These are phyloP conservation scores for Zaprionus lineosus DNA, from an alignment of 2,888 invertebrate species.

Conservation along the genomic window DNA sequence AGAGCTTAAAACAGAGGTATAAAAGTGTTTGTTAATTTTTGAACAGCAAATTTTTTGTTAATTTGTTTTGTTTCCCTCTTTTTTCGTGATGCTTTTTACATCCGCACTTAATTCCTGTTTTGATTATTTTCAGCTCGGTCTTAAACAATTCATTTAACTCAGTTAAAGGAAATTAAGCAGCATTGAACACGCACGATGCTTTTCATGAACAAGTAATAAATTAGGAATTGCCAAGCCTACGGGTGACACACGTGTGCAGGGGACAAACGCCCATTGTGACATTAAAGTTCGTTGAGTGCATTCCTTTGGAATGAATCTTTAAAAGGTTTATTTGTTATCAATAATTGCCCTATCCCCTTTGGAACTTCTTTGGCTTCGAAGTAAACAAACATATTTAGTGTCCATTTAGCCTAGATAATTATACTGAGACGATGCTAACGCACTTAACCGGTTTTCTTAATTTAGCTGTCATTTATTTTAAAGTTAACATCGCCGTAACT, in stretches of 20 bases:
- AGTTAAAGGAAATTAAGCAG: background rate
- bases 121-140: constrained; percentile 14
- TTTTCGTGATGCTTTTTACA: constrained; percentile 5
- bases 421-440: constrained; percentile 3
- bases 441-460: constrained; percentile 49
- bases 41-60: background rate
- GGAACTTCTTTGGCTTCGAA: too few relatives aligned
- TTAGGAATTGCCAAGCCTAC: too few relatives aligned
- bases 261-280: too few relatives aligned
- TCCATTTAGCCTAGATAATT: background rate
- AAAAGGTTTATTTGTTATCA: too few relatives aligned
- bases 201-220: too few relatives aligned
- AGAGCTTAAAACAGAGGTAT: constrained; percentile 1
- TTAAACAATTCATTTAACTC: constrained; percentile 11
- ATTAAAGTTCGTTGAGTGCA: too few relatives aligned
- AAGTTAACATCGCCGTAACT: constrained; percentile 6
- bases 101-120: constrained; percentile 17
- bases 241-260: background rate
- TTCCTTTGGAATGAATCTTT: too few relatives aligned
- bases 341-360: too few relatives aligned
- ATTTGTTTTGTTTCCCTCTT: background rate
- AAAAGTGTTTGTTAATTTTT: background rate
- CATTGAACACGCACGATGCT: too few relatives aligned
- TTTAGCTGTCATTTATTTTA: constrained; percentile 23
- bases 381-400: too few relatives aligned